Conservation (phyloP, 2,888 invertebrate genomes). For the Leptopterna dolabrata region DNA sequence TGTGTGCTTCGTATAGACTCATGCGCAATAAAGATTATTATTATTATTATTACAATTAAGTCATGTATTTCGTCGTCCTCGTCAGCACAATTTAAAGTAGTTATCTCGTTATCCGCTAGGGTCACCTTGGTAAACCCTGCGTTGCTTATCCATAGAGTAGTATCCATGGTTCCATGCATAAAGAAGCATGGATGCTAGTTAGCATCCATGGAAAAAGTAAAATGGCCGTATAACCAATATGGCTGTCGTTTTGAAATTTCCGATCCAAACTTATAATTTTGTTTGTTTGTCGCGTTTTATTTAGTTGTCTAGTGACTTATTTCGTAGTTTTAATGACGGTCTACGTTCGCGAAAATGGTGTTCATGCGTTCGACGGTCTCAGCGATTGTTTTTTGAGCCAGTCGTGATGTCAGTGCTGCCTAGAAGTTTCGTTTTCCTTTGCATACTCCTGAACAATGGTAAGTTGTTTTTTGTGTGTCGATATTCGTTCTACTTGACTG, state of each 20-base stretch:
- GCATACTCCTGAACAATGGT: conserved; percentile 49
- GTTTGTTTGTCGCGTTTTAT: background rate
- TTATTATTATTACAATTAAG: no score
- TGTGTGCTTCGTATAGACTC: no score
- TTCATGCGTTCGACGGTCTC: background rate
- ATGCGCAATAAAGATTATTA: no score
- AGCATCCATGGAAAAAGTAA: background rate
- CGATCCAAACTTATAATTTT: background rate
- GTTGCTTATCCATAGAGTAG: no score
- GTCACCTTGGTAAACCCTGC: no score
- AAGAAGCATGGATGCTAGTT: no score
- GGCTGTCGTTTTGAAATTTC: background rate
- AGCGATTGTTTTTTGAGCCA: background rate
- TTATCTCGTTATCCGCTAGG: no score
- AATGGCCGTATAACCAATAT: background rate
- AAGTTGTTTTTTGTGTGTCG: background rate
- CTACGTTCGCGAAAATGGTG: background rate
- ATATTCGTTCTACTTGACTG: background rate
- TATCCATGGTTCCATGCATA: no score
- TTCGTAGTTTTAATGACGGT: conserved; percentile 21
- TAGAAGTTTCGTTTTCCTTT: conserved; percentile 5
- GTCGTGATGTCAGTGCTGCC: conserved; percentile 25
- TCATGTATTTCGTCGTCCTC: no score
- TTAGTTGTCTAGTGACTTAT: background rate
- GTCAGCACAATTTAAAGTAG: no score